These are phyloP conservation scores for Eristalis arbustorum DNA, from an alignment of 2,888 invertebrate genomes.

Conservation along the genomic window DNA sequence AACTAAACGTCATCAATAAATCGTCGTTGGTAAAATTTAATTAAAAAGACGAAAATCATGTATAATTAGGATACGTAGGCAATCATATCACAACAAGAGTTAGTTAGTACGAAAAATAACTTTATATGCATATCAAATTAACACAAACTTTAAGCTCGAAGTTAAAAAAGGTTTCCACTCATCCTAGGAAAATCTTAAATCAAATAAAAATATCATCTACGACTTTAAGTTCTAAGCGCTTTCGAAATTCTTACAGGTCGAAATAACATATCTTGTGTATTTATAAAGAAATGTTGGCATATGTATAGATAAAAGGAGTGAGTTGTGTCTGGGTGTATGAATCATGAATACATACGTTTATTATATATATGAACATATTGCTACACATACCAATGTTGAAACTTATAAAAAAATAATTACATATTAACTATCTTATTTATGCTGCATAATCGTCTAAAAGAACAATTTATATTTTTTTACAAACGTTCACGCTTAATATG, in stretches of 20 bases:
- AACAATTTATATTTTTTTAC: constrained; percentile 43
- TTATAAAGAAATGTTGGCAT: too few species aligned
- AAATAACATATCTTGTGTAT: too few species aligned
- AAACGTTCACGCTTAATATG: constrained; percentile 55
- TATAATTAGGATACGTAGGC: constrained; percentile 26
- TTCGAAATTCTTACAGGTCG: constrained; percentile 19
- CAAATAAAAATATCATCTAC: constrained; percentile 42
- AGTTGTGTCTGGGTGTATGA: too few species aligned
- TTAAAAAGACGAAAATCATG: constrained; percentile 45
- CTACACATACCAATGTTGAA: background rate
- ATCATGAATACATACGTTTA: too few species aligned
- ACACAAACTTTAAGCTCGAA: constrained; percentile 24
- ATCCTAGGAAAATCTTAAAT: constrained; percentile 64
- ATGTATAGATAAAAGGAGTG: too few species aligned
- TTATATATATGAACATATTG: too few species aligned
- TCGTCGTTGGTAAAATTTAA: constrained; percentile 62
- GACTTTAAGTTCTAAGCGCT: constrained; percentile 40
- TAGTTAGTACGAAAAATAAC: background rate
- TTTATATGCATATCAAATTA: constrained; percentile 17
- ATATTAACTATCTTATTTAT: background rate
- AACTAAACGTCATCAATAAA: constrained; percentile 67
- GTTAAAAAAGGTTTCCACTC: constrained; percentile 56
- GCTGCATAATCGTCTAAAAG: constrained; percentile 22
- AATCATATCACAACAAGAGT: constrained; percentile 7
- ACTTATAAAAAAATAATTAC: background rate